phyloP scores from a whole-genome alignment of 2,888 invertebrate species.

The Sepioteuthis lessoniana region DNA sequence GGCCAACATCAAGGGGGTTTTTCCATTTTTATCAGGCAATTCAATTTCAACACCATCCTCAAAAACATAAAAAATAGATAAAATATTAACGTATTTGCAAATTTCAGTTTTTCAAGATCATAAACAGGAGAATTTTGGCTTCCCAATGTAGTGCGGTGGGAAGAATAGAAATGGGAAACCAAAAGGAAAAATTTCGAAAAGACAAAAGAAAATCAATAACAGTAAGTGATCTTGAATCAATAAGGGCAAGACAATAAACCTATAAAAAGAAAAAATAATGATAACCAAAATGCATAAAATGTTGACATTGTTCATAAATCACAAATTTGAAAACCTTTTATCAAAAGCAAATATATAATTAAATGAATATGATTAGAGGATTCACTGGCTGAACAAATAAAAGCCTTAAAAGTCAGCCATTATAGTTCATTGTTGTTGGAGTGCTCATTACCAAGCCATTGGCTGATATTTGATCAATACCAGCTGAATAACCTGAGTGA shows the following conservation, averaged over 20 bases:
- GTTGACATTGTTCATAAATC: too few species aligned
- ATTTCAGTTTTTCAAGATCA: not conserved
- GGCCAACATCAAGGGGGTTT: constrained; percentile 91
- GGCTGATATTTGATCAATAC: too few species aligned
- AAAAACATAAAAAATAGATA: constrained; percentile 50
- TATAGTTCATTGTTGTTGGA: too few species aligned
- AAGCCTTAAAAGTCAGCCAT: too few species aligned
- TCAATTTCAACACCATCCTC: constrained; percentile 90
- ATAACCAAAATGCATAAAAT: too few species aligned
- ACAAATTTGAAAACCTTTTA: too few species aligned
- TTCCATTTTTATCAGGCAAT: constrained; percentile 91
- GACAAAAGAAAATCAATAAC: not conserved
- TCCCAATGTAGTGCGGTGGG: not conserved
- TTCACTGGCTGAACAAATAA: too few species aligned
- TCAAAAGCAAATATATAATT: too few species aligned
- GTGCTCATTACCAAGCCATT: too few species aligned
- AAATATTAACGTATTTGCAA: not conserved
- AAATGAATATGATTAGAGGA: too few species aligned
- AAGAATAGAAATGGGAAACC: not conserved
- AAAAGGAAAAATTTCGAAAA: not conserved
- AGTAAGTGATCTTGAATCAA: not conserved
- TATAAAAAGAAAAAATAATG: too few species aligned
- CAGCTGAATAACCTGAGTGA: too few species aligned
- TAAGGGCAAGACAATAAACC: not conserved
- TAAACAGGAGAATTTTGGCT: not conserved